phyloP scores from a whole-genome alignment of 2,113 vertebrate species.

The Marmota monax region DNA sequence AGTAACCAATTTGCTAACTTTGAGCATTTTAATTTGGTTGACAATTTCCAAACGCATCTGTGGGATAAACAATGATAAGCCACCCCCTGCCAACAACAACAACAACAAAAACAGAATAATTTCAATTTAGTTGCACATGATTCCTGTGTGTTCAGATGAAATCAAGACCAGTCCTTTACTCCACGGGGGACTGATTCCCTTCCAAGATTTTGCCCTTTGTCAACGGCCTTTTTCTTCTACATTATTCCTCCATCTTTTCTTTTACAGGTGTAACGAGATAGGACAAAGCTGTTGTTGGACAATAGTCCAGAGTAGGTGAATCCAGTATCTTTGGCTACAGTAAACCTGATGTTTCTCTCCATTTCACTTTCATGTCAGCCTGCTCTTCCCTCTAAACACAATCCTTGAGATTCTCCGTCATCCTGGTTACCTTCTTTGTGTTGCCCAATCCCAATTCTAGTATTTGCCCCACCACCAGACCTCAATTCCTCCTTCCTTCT shows the following conservation, averaged over 20 bases:
- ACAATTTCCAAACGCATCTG: constrained; percentile 52
- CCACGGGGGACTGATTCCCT: neutral
- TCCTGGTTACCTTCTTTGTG: neutral
- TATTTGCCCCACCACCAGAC: neutral
- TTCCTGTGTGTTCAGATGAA: constrained; percentile 43
- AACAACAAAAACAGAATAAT: neutral
- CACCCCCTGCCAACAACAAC: constrained; percentile 28
- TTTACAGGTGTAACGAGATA: neutral
- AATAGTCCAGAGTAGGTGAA: fast-evolving
- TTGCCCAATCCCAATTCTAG: neutral
- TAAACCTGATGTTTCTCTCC: neutral
- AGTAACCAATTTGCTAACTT: constrained; percentile 59
- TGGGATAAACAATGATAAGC: constrained; percentile 69
- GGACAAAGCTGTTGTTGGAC: neutral
- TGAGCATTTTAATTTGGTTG: constrained; percentile 51
- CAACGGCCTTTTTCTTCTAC: neutral
- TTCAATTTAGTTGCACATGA: constrained; percentile 1
- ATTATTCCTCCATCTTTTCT: neutral
- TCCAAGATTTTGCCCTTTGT: neutral
- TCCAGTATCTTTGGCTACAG: neutral
- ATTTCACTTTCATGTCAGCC: neutral
- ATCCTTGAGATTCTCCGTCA: neutral
- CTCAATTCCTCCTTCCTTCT: neutral
- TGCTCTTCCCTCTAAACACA: neutral
- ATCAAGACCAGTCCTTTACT: neutral